Conservation (phyloP, 2,888 invertebrate genomes). For the Ypsolopha sequella region DNA sequence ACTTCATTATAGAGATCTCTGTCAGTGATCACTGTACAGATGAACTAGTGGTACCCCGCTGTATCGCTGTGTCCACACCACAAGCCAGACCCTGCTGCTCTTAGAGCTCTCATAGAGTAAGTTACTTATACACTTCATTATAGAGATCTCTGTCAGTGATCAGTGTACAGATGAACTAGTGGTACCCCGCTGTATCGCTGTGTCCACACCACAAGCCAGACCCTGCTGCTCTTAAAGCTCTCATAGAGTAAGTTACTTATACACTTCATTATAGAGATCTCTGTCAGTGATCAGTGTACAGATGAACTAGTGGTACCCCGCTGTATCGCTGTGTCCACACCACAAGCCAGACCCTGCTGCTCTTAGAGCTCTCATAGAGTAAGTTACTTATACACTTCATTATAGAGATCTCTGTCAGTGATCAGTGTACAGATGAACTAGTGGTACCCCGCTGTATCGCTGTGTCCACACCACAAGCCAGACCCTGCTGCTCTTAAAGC, state of each 20-base stretch:
- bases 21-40: not conserved
- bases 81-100: not conserved
- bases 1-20: not conserved
- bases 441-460: not conserved
- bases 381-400: too few species aligned
- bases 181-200: not conserved
- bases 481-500: not conserved
- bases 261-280: not conserved
- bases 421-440: not conserved
- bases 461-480: not conserved
- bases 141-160: not conserved
- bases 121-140: not conserved
- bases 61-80: not conserved
- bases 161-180: not conserved
- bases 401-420: not conserved
- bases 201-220: not conserved
- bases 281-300: not conserved
- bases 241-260: not conserved
- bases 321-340: not conserved
- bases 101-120: not conserved
- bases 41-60: not conserved
- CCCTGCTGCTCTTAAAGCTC: too few species aligned
- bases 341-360: not conserved
- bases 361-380: too few species aligned
- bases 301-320: not conserved